A percentile compares a stretch with the other conserved stretches of the same genome.
These are phyloP conservation scores for Hemicordylus capensis DNA, from an alignment of 2,113 vertebrate genomes.

Conservation along the genomic window DNA sequence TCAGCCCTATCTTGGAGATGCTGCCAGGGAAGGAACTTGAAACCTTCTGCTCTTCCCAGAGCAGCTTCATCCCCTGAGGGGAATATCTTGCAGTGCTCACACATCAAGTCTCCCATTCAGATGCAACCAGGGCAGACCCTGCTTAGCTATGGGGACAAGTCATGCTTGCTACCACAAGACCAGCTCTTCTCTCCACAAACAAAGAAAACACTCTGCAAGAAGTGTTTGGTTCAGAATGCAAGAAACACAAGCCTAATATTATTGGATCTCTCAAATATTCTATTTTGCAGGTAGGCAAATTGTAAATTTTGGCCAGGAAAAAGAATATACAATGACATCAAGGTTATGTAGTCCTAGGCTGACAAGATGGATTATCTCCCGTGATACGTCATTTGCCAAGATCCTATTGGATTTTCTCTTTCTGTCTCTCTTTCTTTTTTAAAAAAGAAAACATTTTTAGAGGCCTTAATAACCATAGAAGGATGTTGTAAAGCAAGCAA, in stretches of 20 bases:
- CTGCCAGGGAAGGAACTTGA: too few species aligned
- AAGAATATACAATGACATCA: conserved; percentile 74
- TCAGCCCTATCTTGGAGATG: too few species aligned
- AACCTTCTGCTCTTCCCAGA: too few species aligned
- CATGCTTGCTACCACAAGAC: too few species aligned
- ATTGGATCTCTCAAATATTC: conserved; percentile 2
- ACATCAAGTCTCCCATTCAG: too few species aligned
- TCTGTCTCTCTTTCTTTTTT: conserved; percentile 37
- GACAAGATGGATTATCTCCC: conserved; percentile 72
- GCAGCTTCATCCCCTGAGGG: too few species aligned
- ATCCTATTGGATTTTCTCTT: conserved; percentile 59
- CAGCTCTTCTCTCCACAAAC: too few species aligned
- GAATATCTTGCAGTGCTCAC: too few species aligned
- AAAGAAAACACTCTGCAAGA: too few species aligned
- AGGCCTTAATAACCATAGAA: conserved; percentile 68
- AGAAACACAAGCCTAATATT: neutral
- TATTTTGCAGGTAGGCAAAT: conserved; percentile 33
- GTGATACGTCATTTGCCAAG: conserved; percentile 57
- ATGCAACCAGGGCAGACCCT: too few species aligned
- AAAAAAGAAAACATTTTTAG: conserved; percentile 71
- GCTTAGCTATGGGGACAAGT: too few species aligned
- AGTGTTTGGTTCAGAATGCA: too few species aligned
- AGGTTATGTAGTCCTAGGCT: conserved; percentile 70
- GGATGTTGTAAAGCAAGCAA: conserved; percentile 67
- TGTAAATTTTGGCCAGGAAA: conserved; percentile 65